phyloP scores from a whole-genome alignment of 2,113 vertebrate species.

The Haplotaxodon microlepis region DNA sequence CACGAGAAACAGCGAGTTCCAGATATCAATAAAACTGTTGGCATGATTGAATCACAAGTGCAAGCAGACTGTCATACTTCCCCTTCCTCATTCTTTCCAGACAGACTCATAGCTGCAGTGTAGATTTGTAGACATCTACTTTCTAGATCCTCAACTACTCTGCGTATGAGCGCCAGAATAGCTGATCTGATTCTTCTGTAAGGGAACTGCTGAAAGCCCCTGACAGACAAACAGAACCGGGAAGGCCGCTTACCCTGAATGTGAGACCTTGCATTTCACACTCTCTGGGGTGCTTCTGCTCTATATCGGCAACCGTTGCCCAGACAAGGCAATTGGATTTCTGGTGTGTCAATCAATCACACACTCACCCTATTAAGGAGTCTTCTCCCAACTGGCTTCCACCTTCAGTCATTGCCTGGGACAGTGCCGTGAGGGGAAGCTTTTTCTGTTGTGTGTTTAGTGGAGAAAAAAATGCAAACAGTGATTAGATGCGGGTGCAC shows the following conservation, averaged over 20 bases:
- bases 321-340: not conserved
- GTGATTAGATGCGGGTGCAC: not conserved
- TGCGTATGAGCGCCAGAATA: not conserved
- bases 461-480: not conserved
- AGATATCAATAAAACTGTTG: not conserved
- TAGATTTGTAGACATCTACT: not conserved
- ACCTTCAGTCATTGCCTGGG: slow-evolving; percentile 91
- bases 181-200: not conserved
- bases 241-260: not conserved
- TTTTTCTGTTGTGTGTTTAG: slow-evolving; percentile 78
- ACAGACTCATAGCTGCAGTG: not conserved
- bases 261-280: slow-evolving; percentile 18
- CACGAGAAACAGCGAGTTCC: not conserved
- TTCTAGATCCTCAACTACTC: slow-evolving; percentile 36
- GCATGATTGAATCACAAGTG: not conserved
- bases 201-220: slow-evolving; percentile 13
- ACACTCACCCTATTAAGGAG: slow-evolving; percentile 87
- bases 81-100: slow-evolving; percentile 32
- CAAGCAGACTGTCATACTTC: not conserved
- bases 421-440: slow-evolving; percentile 86
- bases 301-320: not conserved
- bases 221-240: not conserved
- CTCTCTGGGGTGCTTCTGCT: slow-evolving; percentile 17
- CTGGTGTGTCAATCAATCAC: not conserved
- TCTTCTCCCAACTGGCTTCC: slow-evolving; percentile 86